Percentiles rank a stretch among this genome's conserved stretches.
phyloP scores from a whole-genome alignment of 2,797 vertebrate species.

The Megalops cyprinoides region DNA sequence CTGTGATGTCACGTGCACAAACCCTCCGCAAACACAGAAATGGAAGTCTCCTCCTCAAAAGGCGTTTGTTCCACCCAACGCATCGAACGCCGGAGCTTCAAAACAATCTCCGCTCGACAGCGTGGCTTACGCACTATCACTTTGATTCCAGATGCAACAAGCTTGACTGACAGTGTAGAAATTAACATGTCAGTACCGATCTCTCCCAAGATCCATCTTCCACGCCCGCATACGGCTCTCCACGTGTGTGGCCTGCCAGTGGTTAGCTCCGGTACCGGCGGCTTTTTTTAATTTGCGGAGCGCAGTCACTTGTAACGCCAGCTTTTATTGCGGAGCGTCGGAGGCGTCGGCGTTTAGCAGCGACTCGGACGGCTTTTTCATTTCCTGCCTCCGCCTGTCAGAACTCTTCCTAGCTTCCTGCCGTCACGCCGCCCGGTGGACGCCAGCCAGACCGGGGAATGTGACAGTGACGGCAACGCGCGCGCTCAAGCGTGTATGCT shows the following conservation, averaged over 20 bases:
- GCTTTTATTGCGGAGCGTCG: conserved; percentile 57
- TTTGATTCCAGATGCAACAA: conserved; percentile 68
- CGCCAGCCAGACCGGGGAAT: background rate
- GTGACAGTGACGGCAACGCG: background rate
- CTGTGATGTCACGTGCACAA: too few species aligned
- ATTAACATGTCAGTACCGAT: conserved; percentile 84
- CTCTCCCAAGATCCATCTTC: conserved; percentile 78
- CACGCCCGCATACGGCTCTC: conserved; percentile 46
- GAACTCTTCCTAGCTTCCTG: background rate
- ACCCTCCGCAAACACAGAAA: too few species aligned
- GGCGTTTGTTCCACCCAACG: conserved; percentile 47
- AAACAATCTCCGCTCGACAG: conserved; percentile 45
- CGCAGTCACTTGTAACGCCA: conserved; percentile 71
- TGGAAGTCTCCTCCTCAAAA: background rate
- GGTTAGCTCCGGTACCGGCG: conserved; percentile 29
- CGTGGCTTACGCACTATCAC: conserved; percentile 60
- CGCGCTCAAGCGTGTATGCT: background rate
- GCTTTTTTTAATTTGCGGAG: conserved; percentile 64
- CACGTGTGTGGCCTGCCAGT: conserved; percentile 23
- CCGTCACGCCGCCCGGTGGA: conserved; percentile 17
- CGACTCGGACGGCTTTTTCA: background rate
- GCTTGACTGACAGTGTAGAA: conserved; percentile 79
- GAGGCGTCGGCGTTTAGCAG: conserved; percentile 55
- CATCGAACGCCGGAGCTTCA: conserved; percentile 5
- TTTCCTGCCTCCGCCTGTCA: conserved; percentile 14